Base-by-base conservation (phyloP, 2,797 vertebrate genomes). In the Bufotes viridis region DNA sequence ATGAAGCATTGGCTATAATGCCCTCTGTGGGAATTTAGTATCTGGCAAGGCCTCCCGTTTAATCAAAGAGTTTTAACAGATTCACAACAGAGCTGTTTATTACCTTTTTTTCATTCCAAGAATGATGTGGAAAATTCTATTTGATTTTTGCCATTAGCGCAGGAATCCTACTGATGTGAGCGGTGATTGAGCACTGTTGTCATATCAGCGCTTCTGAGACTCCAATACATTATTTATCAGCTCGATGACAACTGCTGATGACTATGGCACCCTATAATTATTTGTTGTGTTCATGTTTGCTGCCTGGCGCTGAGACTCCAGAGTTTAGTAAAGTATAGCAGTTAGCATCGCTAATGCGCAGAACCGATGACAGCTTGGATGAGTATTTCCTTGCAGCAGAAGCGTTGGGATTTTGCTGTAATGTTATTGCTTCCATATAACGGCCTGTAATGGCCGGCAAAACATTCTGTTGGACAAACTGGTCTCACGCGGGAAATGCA, bases 171-270 rank as follows among this genome's bases (percentile, higher is more conserved):
- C 78, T 85, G 82, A 85, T 88, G 87, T 81, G 67, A 76, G 69
- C 34, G 9, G 83, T 82, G 87, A 82, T 82, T 85, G 83, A 81
- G 79, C 51, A 18, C 65, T 75, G 63, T 76, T 89, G 82, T 84
- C 87, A 82, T 78, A 67, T 76, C 74, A 22, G 26, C 78, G 70
- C 84, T 76, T 60, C 69, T 69, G 70, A 86, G 80, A 55, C n/a
- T 81, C 67, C 29, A 18, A 34, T 89, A 76, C 82, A 85, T 88
- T 84, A 88, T 89, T 85, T 85, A 89, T 81, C 69, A 69, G 83
- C 49, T 67, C 78, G 81, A 49, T n/a, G 58, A 89, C 84, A 82
- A 60, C 24, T 51, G 69, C 78, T 89, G 60, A 85, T 76, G 67
- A 78, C 78, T 85, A 24, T 51, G 65, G 55, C 87, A 81, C 53